phyloP scores from a whole-genome alignment of 92 coral and sea anemone species.

The Porites divaricata region DNA sequence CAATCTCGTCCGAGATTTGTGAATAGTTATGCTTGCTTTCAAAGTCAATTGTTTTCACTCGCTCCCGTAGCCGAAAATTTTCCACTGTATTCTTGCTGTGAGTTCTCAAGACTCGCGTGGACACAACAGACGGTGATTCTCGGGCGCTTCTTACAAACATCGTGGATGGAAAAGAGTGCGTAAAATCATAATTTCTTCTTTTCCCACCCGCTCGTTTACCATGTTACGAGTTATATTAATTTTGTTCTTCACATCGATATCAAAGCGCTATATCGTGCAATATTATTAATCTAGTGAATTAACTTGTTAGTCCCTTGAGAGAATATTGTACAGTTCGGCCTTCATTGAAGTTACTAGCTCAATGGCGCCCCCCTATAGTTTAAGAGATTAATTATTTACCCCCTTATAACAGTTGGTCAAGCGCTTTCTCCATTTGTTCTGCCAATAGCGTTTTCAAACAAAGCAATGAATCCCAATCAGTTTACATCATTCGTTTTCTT shows the following conservation, averaged over 20 bases:
- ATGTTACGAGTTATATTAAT: too few relatives aligned
- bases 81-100: slow-evolving; percentile 84
- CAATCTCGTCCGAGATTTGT: slow-evolving; percentile 87
- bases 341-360: slow-evolving; percentile 8
- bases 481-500: neutral
- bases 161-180: neutral
- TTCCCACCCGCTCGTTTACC: neutral
- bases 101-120: slow-evolving; percentile 74
- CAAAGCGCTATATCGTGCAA: neutral
- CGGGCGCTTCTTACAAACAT: slow-evolving; percentile 37
- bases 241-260: neutral
- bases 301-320: slow-evolving; percentile 21
- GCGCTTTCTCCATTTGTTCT: neutral
- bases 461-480: slow-evolving; percentile 9
- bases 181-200: neutral
- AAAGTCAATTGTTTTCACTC: slow-evolving; percentile 64
- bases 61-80: slow-evolving; percentile 77
- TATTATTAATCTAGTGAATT: neutral
- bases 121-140: slow-evolving; percentile 83
- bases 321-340: neutral
- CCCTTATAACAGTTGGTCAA: neutral
- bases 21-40: slow-evolving; percentile 75
- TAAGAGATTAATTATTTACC: slow-evolving; percentile 14
- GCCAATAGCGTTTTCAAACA: neutral
- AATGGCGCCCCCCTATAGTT: neutral